A percentile compares a stretch with the other conserved stretches of the same genome.
phyloP scores from a whole-genome alignment of 2,888 invertebrate genomes.

The Lacanobia wlatinum region DNA sequence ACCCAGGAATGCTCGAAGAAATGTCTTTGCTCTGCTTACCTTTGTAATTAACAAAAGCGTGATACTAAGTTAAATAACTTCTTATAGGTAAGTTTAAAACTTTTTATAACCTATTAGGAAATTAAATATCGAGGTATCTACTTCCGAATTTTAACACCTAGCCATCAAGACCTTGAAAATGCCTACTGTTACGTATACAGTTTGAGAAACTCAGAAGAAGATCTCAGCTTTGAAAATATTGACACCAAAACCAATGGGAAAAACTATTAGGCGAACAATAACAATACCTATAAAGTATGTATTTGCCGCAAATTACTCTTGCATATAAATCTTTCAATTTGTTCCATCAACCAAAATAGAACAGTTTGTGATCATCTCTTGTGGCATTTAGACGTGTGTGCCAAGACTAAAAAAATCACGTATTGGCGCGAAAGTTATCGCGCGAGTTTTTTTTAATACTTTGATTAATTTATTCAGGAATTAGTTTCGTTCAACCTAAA shows the following conservation, averaged over 20 bases:
- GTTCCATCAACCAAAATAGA: slow-evolving; percentile 82
- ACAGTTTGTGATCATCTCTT: slow-evolving; percentile 81
- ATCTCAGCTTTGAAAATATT: slow-evolving; percentile 4
- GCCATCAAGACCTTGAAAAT: too few relatives aligned
- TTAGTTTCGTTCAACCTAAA: slow-evolving; percentile 27
- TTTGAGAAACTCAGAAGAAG: background rate
- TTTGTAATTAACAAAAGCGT: too few relatives aligned
- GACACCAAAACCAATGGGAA: background rate
- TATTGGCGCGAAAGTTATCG: slow-evolving; percentile 74
- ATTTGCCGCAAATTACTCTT: slow-evolving; percentile 50
- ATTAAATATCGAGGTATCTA: too few relatives aligned
- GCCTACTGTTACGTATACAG: too few relatives aligned
- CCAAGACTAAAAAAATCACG: slow-evolving; percentile 68
- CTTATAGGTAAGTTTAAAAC: too few relatives aligned
- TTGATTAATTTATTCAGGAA: slow-evolving; percentile 29
- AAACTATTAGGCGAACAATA: slow-evolving; percentile 9
- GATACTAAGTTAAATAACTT: too few relatives aligned
- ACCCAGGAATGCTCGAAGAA: too few relatives aligned
- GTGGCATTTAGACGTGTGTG: slow-evolving; percentile 77
- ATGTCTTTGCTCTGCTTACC: too few relatives aligned
- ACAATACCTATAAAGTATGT: slow-evolving; percentile 31
- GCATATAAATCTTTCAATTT: slow-evolving; percentile 74
- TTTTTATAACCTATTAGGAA: too few relatives aligned
- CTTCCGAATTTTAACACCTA: too few relatives aligned
- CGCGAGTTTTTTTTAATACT: slow-evolving; percentile 55